Evolutionary conservation across 2,888 invertebrate species (phyloP), one percentile per base, ranked within the genome.

Genomic region (Muscina levida): DNA sequence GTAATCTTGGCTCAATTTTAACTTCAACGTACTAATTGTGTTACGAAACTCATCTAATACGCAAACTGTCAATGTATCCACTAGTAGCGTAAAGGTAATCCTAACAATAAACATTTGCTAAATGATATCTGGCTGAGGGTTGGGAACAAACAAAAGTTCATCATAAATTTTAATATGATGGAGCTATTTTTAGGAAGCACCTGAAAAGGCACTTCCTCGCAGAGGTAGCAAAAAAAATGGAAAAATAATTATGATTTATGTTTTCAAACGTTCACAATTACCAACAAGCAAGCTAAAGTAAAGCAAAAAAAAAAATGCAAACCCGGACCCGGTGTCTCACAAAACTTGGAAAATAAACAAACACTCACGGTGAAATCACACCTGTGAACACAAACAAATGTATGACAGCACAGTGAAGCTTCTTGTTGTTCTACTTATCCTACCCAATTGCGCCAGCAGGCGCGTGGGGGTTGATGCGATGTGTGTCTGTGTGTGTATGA

Each of bases 171-270:
- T 65, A 72, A 76, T 79, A 72, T 37, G 56, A 53, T 62, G 42
- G 10, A 65, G 56, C 48, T 31, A 56, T 68, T 79, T 68, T 62
- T 67, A 67, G 44, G 62, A 72, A 62, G 15, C 44, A 44, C 44
- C 56, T 53, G 53, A 57, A 19, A 66, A 42, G 48, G 17, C 48
- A 57, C 42, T 46, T 62, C 37, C 26, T 31, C 44, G 57, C 67
- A 62, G 17, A 77, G 72, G 24, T 19, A 51, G 15, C 17, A 56
- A 42, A 22, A 15, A 15, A 51, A 67, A 74, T 31, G 22, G 39
- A 44, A 68, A 72, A 66, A 62, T 31, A 48, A 76, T 76, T 70
- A 76, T 72, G 72, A 80, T 80, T 70, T 76, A 80, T 80, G 70
- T 72, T 72, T 66, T 3, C 56, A 70, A 26, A 70, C 62, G 65